Conservation (phyloP, 2,888 invertebrate genomes). For the Coelinius sp. region DNA sequence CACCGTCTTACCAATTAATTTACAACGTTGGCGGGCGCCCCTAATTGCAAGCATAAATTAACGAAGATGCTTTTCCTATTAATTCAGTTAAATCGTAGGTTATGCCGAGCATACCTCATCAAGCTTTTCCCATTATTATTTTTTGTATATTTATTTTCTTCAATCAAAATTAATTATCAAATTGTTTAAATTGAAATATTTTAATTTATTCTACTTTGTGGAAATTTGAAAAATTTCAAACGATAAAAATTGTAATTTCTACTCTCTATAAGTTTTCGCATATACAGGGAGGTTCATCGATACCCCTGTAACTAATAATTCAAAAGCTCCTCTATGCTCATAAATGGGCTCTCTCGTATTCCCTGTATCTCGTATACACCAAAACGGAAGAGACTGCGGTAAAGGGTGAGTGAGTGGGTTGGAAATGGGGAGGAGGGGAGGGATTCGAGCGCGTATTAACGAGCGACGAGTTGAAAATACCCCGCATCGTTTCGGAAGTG, state of each 20-base stretch:
- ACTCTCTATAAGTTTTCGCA: neutral
- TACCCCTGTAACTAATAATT: constrained; percentile 4
- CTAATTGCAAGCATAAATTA: constrained; percentile 67
- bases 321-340: neutral
- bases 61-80: constrained; percentile 28
- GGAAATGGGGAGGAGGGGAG: constrained; percentile 1
- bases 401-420: neutral
- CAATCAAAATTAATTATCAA: neutral
- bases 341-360: constrained; percentile 7
- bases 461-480: constrained; percentile 60
- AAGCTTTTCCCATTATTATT: neutral
- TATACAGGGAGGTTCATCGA: constrained; percentile 15
- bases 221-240: neutral
- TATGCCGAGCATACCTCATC: neutral
- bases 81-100: constrained; percentile 8
- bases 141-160: neutral
- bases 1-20: constrained; percentile 68
- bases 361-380: neutral
- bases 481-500: constrained; percentile 34
- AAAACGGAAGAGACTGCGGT: constrained; percentile 8
- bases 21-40: constrained; percentile 56
- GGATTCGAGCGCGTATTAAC: constrained; percentile 56
- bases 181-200: neutral
- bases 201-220: neutral
- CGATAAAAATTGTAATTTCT: neutral